Conservation (phyloP, 2,797 vertebrate species). For the Cuculus canorus region DNA sequence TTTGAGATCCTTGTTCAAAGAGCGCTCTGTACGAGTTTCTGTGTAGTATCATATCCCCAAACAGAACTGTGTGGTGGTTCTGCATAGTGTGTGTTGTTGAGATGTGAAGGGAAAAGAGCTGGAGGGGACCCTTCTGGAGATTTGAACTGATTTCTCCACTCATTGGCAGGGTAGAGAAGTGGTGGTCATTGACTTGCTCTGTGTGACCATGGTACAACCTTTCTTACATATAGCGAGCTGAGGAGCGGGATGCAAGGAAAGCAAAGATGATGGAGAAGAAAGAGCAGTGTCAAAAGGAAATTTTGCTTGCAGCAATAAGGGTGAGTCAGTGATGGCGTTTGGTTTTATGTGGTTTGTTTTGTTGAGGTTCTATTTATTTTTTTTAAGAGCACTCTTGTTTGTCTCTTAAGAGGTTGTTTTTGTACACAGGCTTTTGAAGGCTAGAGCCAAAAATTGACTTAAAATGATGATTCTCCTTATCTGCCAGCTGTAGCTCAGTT, state of each 20-base stretch:
- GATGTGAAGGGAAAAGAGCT: not conserved
- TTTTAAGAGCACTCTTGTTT: not conserved
- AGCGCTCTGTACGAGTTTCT: not conserved
- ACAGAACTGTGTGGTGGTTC: not conserved
- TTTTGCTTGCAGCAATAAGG: slow-evolving; percentile 81
- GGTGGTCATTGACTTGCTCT: not conserved
- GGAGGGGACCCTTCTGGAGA: not conserved
- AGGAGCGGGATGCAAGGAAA: slow-evolving; percentile 89
- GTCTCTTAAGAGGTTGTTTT: not conserved
- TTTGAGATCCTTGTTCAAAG: not conserved
- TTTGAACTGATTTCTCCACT: not conserved
- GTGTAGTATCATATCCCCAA: not conserved
- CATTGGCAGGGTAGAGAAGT: not conserved
- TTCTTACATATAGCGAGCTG: slow-evolving; percentile 76
- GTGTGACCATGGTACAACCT: not conserved
- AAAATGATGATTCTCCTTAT: not conserved
- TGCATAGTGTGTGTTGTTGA: fast-evolving
- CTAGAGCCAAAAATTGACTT: not conserved
- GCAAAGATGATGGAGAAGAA: slow-evolving; percentile 85
- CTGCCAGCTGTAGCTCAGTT: not conserved
- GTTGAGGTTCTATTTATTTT: too few relatives aligned
- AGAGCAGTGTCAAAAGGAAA: slow-evolving; percentile 75
- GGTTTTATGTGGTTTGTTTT: not conserved
- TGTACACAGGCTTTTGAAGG: not conserved
- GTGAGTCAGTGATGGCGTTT: slow-evolving; percentile 8